A percentile compares a stretch with the other conserved stretches of the same genome.
These are phyloP conservation scores for Armadillidium nasatum DNA, from an alignment of 1,140 invertebrate species.

Conservation along the genomic window DNA sequence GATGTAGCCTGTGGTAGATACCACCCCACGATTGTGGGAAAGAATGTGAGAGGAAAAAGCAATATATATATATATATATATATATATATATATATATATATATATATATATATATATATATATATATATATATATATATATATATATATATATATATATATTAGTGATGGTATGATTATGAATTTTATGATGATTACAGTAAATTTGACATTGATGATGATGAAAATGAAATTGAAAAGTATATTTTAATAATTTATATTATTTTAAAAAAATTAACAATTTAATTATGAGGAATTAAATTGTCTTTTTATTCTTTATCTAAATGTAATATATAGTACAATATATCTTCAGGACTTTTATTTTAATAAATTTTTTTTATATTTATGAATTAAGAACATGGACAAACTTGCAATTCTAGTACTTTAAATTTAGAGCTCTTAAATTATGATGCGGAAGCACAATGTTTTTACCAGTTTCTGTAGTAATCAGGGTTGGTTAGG, in stretches of 20 bases:
- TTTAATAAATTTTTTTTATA: neutral
- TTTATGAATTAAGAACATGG: no score
- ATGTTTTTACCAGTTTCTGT: no score
- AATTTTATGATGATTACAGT: neutral
- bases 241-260: neutral
- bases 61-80: no score
- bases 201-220: neutral
- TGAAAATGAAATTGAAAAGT: neutral
- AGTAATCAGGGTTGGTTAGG: no score
- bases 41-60: no score
- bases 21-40: no score
- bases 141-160: neutral
- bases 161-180: neutral
- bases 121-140: slow-evolving; percentile 6
- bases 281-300: no score
- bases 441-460: no score
- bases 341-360: neutral
- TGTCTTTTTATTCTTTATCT: neutral
- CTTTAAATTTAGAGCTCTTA: no score
- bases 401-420: no score
- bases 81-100: neutral
- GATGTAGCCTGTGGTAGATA: no score
- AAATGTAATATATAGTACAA: neutral
- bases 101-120: neutral
- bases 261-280: neutral